Evolutionary conservation across 2,113 vertebrate genomes (phyloP), one percentile per base, ranked within the genome.

Genomic region (Fregata magnificens): DNA sequence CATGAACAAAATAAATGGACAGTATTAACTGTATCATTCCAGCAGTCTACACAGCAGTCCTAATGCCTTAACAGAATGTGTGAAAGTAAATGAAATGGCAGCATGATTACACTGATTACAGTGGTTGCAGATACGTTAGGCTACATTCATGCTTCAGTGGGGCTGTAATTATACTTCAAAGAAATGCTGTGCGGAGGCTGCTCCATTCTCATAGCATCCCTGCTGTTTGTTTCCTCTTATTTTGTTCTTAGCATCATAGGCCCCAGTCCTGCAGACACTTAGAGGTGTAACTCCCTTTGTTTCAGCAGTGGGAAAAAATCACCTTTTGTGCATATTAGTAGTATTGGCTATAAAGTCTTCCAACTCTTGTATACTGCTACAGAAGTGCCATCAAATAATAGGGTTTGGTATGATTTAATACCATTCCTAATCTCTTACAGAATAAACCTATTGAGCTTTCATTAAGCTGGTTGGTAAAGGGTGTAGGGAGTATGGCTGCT

Each of bases 61-160:
- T 94, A 92, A 95, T 93, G 90, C 71, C 92, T 95, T 92, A 94
- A 89, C 95, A 74, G 86, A 92, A 92, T 86, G 86, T 67, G 94
- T 74, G 94, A 84, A 77, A 94, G 82, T 78, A 95, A 93, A 98
- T 96, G 95, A 97, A 98, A 98, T 91, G 86, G 96, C 93, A 96
- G 94, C 92, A 62, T 96, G 97, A 97, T 98, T 98, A 97, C 91
- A 49, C 93, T 98, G 97, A 98, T 98, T 97, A 95, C 90, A 93
- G 88, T 34, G 25, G 92, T 86, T 97, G 91, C 96, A 97, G 94
- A 97, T 96, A 93, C 22, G 56, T 88, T 86, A 44, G 90, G 94
- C 96, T 96, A 76, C 95, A 95, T 97, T 98, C 97, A 97, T 67
- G 96, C 97, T 98, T 97, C 96, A 91, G n/a, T 58, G 94, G 90